Conservation (phyloP, 2,888 invertebrate species). For the Sipha maydis region DNA sequence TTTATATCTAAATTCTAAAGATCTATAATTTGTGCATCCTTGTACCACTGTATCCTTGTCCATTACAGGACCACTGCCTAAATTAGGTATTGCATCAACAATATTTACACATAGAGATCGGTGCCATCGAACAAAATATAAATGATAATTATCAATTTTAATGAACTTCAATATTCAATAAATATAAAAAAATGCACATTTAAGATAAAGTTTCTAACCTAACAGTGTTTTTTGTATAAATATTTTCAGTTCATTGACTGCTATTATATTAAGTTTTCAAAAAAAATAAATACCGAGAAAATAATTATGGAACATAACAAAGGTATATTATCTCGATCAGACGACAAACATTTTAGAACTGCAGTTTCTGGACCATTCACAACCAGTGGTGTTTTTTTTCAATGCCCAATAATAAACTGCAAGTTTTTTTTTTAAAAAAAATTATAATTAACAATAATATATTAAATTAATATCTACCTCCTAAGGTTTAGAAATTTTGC, state of each 20-base stretch:
- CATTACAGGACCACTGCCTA: no score
- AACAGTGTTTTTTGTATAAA: not conserved
- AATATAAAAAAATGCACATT: not conserved
- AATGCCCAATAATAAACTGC: constrained; percentile 70
- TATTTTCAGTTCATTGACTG: constrained; percentile 67
- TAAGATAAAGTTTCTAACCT: not conserved
- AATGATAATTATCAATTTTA: no score
- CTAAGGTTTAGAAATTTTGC: constrained; percentile 79
- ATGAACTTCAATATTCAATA: not conserved
- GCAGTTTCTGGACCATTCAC: constrained; percentile 74
- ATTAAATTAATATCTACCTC: constrained; percentile 9
- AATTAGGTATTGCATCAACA: no score
- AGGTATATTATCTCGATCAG: constrained; percentile 60
- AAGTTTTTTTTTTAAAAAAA: constrained; percentile 53
- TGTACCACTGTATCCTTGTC: no score
- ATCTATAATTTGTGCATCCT: no score
- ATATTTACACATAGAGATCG: no score
- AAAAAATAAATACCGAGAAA: constrained; percentile 82
- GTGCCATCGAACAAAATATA: no score
- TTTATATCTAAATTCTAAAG: no score
- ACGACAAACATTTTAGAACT: constrained; percentile 64
- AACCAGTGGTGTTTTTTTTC: constrained; percentile 79
- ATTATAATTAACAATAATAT: constrained; percentile 16
- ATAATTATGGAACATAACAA: constrained; percentile 66
- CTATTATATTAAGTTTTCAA: constrained; percentile 78